These are phyloP conservation scores for Euwallacea fornicatus DNA, from an alignment of 1,140 invertebrate species.

Conservation along the genomic window DNA sequence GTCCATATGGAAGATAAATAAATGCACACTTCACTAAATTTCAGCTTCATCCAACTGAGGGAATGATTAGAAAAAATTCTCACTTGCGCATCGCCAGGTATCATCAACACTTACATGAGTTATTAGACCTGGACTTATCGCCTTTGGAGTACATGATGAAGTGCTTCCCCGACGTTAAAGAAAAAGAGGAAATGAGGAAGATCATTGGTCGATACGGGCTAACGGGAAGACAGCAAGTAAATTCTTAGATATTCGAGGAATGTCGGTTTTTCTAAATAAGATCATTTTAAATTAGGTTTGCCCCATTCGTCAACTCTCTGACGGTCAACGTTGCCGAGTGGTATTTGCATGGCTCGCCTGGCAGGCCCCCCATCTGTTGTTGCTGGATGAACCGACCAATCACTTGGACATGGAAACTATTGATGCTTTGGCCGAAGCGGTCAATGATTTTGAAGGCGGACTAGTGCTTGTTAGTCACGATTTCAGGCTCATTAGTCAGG, in stretches of 20 bases:
- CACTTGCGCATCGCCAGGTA: slow-evolving; percentile 97
- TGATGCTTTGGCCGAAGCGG: slow-evolving; percentile 95
- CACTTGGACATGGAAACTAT: slow-evolving; percentile 99
- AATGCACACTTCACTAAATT: not conserved
- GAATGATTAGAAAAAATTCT: slow-evolving; percentile 97
- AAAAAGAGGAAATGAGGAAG: slow-evolving; percentile 98
- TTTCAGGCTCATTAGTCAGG: slow-evolving; percentile 97
- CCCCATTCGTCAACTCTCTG: slow-evolving; percentile 95
- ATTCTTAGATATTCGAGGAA: not conserved
- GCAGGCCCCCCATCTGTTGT: slow-evolving; percentile 90
- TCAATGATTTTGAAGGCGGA: slow-evolving; percentile 97
- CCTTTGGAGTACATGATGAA: slow-evolving; percentile 99
- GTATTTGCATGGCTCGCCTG: slow-evolving; percentile 97
- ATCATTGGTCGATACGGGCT: slow-evolving; percentile 98
- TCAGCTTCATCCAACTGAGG: slow-evolving; percentile 88
- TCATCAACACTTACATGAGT: slow-evolving; percentile 97
- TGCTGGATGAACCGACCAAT: slow-evolving; percentile 98
- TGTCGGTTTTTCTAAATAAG: not conserved
- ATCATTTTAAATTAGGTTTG: slow-evolving; percentile 68
- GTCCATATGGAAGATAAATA: not conserved
- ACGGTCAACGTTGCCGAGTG: slow-evolving; percentile 97
- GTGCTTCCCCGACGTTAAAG: slow-evolving; percentile 95
- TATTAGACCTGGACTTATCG: slow-evolving; percentile 91
- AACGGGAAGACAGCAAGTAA: slow-evolving; percentile 90
- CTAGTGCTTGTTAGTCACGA: slow-evolving; percentile 98